Evolutionary conservation across 2,797 vertebrate genomes (phyloP), one percentile per base, ranked within the genome.

Genomic region (Epinephelus malabaricus): DNA sequence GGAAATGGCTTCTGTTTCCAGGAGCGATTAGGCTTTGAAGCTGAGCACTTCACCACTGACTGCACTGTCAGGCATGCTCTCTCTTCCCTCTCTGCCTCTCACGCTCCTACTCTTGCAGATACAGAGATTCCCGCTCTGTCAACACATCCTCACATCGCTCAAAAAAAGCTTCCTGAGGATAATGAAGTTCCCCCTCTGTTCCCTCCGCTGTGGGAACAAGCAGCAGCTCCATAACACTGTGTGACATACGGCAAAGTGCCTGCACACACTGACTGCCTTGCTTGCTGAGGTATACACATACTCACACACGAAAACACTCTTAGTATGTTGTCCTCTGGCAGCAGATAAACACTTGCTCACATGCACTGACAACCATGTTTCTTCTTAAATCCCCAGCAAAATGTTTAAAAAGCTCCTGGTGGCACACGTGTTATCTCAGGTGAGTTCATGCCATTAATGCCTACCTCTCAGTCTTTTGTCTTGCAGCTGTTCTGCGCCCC

Each of bases 1-100:
- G 86, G 92, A 94, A 95, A 95, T 92, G 83, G 91, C 84, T 93
- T 92, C 91, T 93, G 86, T 92, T 91, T 91, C 81, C 84, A 88
- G 78, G 86, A 93, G 90, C 86, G 86, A 92, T 92, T 86, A 84
- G 86, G 86, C 91, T 94, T 92, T 92, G 90, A 92, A 92, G 90
- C 88, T 58, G 79, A 83, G 85, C 86, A 89, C 89, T 90, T 92
- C 86, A 86, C 79, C 86, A 79, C 76, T 87, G 82, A 89, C 88
- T 92, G 81, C 88, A 85, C 88, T 83, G 85, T 89, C 88, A 88
- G 77, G 59, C 83, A 73, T 76, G 75, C 81, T 82, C 84, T 82
- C 73, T 73, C 73, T 66, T 46, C 70, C 78, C 84, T 82, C 73
- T 73, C 73, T 66, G 43, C 70, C 78, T 84, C 74, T 71, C 77